phyloP scores from a whole-genome alignment of 37 sponge, comb jelly and placozoan species.

The Agelas oroides region DNA sequence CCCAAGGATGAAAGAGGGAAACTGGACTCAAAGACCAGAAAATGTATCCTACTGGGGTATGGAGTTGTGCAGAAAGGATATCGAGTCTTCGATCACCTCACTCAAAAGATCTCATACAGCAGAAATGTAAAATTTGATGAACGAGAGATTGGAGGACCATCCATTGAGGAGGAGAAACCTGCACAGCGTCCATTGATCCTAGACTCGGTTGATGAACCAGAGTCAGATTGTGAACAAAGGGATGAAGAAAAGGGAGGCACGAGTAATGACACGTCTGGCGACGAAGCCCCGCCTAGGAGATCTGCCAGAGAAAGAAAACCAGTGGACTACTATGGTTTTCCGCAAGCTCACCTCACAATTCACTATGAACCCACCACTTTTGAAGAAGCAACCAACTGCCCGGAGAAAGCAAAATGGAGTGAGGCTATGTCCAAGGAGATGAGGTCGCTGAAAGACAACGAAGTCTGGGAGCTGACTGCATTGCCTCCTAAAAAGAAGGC shows the following conservation, averaged over 20 bases:
- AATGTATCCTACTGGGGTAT: conserved; percentile 48
- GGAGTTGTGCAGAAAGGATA: conserved; percentile 36
- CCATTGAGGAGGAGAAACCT: background rate
- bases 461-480: conserved; percentile 45
- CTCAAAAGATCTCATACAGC: conserved; percentile 8
- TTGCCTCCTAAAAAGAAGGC: conserved; percentile 23
- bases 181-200: background rate
- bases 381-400: conserved; percentile 28
- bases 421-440: conserved; percentile 67
- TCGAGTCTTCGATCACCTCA: conserved; percentile 43
- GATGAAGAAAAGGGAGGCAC: background rate
- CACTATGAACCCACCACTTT: conserved; percentile 33
- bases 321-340: conserved; percentile 3
- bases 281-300: background rate
- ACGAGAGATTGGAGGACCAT: background rate
- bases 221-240: background rate
- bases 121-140: conserved; percentile 3
- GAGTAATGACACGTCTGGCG: background rate
- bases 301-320: conserved; percentile 12
- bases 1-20: conserved; percentile 56
- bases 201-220: background rate
- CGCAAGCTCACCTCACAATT: conserved; percentile 6
- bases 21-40: conserved; percentile 32
- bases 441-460: conserved; percentile 51
- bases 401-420: conserved; percentile 27